Evolutionary conservation across 2,888 invertebrate genomes (phyloP), one percentile per base, ranked within the genome.

Genomic region (Physocephala rufipes): DNA sequence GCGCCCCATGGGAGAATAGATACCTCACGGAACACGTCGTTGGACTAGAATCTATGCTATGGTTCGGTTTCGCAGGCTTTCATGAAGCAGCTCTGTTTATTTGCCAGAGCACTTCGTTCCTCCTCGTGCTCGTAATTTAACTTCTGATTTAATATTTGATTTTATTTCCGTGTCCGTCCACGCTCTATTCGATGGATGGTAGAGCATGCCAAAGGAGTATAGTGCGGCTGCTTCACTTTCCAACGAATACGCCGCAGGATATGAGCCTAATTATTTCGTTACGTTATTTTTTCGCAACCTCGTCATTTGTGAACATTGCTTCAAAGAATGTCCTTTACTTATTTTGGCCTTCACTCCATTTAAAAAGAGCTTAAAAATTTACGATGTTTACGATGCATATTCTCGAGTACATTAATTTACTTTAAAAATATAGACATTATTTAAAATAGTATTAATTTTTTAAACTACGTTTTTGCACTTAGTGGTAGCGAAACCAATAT

Each of bases 111-210:
- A 49, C 19, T 68, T 30, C 24, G 16, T 61, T 26, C 55, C 68
- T 68, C 21, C 61, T 61, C 49, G 62, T 51, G 61, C 28, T 62
- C 51, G 36, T 36, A 62, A 68, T 49, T 68, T 68, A 51, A 68
- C 36, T 68, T 68, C 21, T 68, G 62, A 68, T 61, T 61, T 61
- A 68, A 67, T 67, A 61, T 67, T 67, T 67, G 59, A 51, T 68
- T 68, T 51, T 61, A 61, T 68, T 68, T 61, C 28, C 36, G 49
- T 51, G 68, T 24, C 28, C 51, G 64, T 49, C 36, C 45, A 49
- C 9, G 64, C 16, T 59, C n/a, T 26, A 2, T n/a, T 30, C 30
- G 26, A n/a, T n/a, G n/a, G 36, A 45, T 13, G 28, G 65, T 30
- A 65, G 49, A n/a, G 49, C 5, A 7, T 36, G 36, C 36, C 5